A percentile compares a stretch with the other conserved stretches of the same genome.
These are phyloP conservation scores for Lepas anatifera DNA, from an alignment of 2,888 invertebrate species.

Conservation along the genomic window DNA sequence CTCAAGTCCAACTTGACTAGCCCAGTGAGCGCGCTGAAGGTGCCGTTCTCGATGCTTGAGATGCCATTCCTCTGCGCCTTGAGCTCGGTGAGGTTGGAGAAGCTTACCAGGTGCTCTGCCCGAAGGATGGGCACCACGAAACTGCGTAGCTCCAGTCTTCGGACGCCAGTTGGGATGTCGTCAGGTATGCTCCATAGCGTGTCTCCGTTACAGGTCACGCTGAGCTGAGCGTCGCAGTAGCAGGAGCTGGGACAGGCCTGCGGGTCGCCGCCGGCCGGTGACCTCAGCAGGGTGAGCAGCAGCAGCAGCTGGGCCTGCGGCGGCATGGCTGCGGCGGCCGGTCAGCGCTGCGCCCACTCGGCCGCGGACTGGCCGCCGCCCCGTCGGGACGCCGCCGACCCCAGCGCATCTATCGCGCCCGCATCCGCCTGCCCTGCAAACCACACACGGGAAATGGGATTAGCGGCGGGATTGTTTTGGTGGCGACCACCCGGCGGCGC, in stretches of 20 bases:
- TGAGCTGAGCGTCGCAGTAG: conserved; percentile 27
- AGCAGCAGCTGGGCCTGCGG: not conserved
- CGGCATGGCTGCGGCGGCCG: not conserved
- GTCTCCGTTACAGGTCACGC: conserved; percentile 28
- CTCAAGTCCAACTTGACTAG: conserved; percentile 53
- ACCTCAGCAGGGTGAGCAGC: conserved; percentile 5
- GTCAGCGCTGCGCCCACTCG: not conserved
- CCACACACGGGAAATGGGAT: not conserved
- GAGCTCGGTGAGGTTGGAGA: conserved; percentile 26
- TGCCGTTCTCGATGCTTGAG: conserved; percentile 41
- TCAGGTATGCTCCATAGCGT: conserved; percentile 25
- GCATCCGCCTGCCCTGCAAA: not conserved
- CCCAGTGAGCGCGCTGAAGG: conserved; percentile 50
- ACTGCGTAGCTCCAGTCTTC: conserved; percentile 28
- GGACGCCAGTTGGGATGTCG: conserved; percentile 24
- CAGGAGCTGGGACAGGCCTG: conserved; percentile 27
- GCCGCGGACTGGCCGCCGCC: not conserved
- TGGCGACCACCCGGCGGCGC: not conserved
- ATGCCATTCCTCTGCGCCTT: conserved; percentile 37
- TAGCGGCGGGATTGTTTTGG: not conserved
- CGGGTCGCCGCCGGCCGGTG: not conserved
- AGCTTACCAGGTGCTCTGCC: conserved; percentile 17
- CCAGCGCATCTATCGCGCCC: not conserved
- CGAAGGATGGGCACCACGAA: conserved; percentile 22
- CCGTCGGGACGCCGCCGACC: not conserved